A percentile compares a stretch with the other conserved stretches of the same genome.
phyloP scores from a whole-genome alignment of 2,888 invertebrate species.

The Chrysina gloriosa region DNA sequence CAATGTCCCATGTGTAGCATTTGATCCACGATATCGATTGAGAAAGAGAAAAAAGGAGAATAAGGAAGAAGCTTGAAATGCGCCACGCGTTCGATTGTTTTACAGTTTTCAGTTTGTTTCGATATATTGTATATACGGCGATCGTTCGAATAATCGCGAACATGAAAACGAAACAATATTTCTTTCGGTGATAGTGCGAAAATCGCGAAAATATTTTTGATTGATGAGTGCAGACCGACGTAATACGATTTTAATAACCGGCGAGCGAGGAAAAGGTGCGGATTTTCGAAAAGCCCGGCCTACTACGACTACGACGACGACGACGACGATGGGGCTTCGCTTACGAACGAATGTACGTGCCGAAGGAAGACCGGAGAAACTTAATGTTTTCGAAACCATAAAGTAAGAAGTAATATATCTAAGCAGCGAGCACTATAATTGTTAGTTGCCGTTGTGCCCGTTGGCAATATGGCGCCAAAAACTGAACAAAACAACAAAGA shows the following conservation, averaged over 20 bases:
- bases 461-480: conserved; percentile 64
- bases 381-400: conserved; percentile 45
- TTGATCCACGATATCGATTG: conserved; percentile 19
- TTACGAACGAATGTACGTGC: not conserved
- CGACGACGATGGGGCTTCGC: not conserved
- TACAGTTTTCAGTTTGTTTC: not conserved
- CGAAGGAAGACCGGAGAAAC: not conserved
- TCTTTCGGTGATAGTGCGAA: not conserved
- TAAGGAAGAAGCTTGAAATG: no score
- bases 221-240: not conserved
- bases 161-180: not conserved
- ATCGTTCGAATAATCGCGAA: not conserved
- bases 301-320: not conserved
- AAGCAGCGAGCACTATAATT: conserved; percentile 60
- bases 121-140: not conserved
- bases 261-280: conserved; percentile 10
- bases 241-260: conserved; percentile 44
- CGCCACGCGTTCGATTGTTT: no score
- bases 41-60: no score
- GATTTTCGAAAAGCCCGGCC: conserved; percentile 10
- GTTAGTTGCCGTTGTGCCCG: conserved; percentile 59
- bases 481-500: conserved; percentile 57
- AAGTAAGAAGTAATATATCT: conserved; percentile 60
- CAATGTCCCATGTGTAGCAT: conserved; percentile 51
- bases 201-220: conserved; percentile 8